These are phyloP conservation scores for Hypomesus transpacificus DNA, from an alignment of 2,113 vertebrate species.

Conservation along the genomic window DNA sequence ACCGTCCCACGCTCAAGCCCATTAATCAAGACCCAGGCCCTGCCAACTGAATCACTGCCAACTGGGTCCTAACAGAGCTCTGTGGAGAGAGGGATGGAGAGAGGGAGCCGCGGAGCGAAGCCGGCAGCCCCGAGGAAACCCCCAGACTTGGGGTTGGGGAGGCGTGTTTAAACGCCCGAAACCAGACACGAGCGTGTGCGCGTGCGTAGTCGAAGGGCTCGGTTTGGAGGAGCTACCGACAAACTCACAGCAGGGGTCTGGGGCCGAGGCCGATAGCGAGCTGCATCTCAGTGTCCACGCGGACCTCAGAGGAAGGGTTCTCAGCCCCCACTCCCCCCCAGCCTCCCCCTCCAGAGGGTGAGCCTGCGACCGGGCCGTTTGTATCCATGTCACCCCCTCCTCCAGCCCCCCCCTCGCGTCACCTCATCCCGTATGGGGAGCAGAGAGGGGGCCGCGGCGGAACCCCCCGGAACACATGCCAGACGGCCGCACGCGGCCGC, in stretches of 20 bases:
- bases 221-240: too few species aligned
- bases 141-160: neutral
- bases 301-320: too few species aligned
- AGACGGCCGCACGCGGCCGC: slow-evolving; percentile 22
- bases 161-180: neutral
- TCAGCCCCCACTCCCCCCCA: too few species aligned
- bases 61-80: slow-evolving; percentile 39
- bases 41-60: slow-evolving; percentile 70
- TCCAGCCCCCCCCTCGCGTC: slow-evolving; percentile 20
- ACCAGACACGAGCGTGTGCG: too few species aligned
- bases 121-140: too few species aligned
- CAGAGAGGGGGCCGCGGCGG: slow-evolving; percentile 14
- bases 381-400: neutral
- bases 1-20: slow-evolving; percentile 56
- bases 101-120: neutral
- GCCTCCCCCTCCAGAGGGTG: neutral
- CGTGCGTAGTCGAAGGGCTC: too few species aligned
- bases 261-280: too few species aligned
- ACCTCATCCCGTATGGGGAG: slow-evolving; percentile 40
- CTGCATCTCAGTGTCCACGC: too few species aligned
- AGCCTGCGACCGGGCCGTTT: neutral
- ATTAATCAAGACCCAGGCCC: slow-evolving; percentile 57
- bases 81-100: neutral
- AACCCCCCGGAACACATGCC: slow-evolving; percentile 41
- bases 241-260: too few species aligned